Conservation (phyloP, 2,888 invertebrate species). For the Lypha dubia region DNA sequence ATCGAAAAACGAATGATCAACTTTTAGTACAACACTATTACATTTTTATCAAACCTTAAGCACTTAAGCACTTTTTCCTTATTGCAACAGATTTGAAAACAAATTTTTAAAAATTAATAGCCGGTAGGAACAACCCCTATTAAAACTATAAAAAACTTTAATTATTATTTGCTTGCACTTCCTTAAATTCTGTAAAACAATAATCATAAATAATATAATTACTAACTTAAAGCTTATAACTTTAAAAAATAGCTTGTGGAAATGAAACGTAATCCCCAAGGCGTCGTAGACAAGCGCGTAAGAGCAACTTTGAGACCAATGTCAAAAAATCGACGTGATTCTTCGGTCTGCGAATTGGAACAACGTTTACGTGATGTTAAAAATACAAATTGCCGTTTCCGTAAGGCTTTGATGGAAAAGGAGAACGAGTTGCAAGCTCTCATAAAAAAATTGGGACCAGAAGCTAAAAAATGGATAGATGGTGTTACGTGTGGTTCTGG, state of each 20-base stretch:
- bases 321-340: conserved; percentile 91
- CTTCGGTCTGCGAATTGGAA: conserved; percentile 92
- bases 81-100: no score
- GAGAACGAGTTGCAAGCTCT: conserved; percentile 90
- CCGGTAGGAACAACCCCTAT: no score
- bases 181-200: no score
- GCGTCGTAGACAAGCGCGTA: conserved; percentile 91
- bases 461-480: conserved; percentile 83
- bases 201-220: not conserved
- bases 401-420: conserved; percentile 92
- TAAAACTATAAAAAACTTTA: no score
- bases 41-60: no score
- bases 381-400: conserved; percentile 91
- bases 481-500: conserved; percentile 80
- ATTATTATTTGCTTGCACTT: not conserved
- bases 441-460: conserved; percentile 83
- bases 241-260: conserved; percentile 89
- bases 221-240: not conserved
- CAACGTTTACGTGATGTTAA: conserved; percentile 92
- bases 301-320: conserved; percentile 93
- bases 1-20: no score
- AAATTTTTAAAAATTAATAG: no score
- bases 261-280: conserved; percentile 92
- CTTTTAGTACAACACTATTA: no score
- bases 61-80: no score